Base-by-base conservation (phyloP, 2,888 invertebrate species). In the Nomada fabriciana region DNA sequence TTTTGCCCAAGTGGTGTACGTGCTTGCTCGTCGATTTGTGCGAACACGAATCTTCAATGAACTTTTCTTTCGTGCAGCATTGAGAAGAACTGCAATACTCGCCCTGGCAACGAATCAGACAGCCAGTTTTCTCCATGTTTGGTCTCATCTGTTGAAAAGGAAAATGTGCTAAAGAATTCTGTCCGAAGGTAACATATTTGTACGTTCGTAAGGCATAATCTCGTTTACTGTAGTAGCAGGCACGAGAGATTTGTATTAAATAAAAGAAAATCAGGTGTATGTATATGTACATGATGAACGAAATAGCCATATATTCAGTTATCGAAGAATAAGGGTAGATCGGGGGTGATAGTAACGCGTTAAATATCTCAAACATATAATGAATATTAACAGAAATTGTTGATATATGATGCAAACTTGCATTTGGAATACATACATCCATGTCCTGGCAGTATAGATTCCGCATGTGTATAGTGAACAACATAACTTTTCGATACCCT, bases 31-130 rank as follows among this genome's bases (percentile, higher is more conserved):
- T 20, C 0, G 77, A 69, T 2, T 42, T 36, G 18, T 55, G 67
- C 18, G 71, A 42, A 10, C 61, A 52, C 5, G 82, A 85, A 13
- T 71, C 82, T 5, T 87, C 84, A 29, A 76, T 73, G 7, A 88
- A 81, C 23, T 85, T 89, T 47, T 91, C 91, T 65, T 90, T 89
- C 5, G 89, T 89, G 65, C 92, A 93, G 53, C 93, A 93, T 29
- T 92, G 93, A 4, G 92, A 92, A 4, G 87, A 86, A 64, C 89
- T 91, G 67, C 92, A 94, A 47, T 89, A 89, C 29, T 91, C 91
- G 2, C 91, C 91, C 65, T 91, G 93, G 36, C 93, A 94, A 11
- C 89, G 90, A n/a, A 94, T 94, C 5, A 93, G 75, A 43, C 93
- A 94, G 53, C 91, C 91, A 18, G 86, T 87, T 50, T 90, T 90